Evolutionary conservation across 2,113 vertebrate species (phyloP).

Genomic region (Ctenodactylus gundi): DNA sequence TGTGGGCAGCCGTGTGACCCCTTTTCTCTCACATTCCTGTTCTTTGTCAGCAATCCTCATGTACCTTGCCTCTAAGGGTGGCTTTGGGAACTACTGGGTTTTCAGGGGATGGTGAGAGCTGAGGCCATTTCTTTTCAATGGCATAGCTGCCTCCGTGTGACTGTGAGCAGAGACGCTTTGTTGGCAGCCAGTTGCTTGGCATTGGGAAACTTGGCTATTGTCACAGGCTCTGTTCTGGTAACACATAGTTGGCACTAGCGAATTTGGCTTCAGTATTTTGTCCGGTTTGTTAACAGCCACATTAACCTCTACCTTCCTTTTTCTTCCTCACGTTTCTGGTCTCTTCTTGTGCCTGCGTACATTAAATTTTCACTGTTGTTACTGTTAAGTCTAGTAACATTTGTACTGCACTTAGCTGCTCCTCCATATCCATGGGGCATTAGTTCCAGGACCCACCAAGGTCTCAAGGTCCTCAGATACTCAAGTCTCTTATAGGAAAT

Average conservation of each 20-base stretch:
- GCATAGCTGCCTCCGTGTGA: background rate
- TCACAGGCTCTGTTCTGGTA: background rate
- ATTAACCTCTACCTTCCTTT: constrained; percentile 23
- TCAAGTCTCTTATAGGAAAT: background rate
- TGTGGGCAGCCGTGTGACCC: background rate
- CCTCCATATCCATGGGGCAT: background rate
- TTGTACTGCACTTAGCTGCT: rapidly evolving
- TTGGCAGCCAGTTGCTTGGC: constrained; percentile 16
- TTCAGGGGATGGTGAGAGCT: background rate
- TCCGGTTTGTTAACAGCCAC: constrained; percentile 45
- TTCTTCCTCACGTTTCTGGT: constrained; percentile 30
- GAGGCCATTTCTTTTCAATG: background rate
- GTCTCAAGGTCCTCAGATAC: background rate
- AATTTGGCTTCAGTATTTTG: constrained; percentile 1
- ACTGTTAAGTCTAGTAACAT: background rate
- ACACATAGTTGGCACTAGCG: background rate
- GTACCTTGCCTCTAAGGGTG: background rate
- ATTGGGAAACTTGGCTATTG: background rate
- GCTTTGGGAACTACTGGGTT: constrained; percentile 33
- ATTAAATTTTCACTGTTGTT: background rate
- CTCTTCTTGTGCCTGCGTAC: background rate
- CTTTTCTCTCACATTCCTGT: background rate
- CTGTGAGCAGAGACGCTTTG: background rate
- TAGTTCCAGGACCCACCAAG: background rate
- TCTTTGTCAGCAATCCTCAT: background rate